Conservation (phyloP, 2,113 vertebrate species). For the Zosterops lateralis region DNA sequence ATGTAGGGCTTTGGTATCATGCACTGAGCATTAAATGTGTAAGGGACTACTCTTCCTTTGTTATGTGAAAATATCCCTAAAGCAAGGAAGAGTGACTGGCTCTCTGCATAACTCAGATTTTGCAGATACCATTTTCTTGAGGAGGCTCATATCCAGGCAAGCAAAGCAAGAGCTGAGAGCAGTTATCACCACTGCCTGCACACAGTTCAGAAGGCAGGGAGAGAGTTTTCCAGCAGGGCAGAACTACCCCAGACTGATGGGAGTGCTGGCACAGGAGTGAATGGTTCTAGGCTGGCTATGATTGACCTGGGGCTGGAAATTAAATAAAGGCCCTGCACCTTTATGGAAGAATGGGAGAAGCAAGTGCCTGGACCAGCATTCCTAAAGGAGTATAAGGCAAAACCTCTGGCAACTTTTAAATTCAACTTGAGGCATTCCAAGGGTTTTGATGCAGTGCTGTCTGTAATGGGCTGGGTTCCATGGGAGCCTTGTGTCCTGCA, state of each 20-base stretch:
- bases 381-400: not conserved
- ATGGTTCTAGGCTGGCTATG: not conserved
- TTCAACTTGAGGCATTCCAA: not conserved
- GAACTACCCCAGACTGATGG: fast-evolving
- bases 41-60: not conserved
- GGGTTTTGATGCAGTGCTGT: not conserved
- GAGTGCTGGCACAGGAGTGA: not conserved
- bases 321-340: not conserved
- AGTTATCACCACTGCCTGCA: not conserved
- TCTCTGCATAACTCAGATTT: not conserved
- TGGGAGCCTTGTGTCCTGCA: fast-evolving
- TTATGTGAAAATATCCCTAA: not conserved
- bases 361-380: not conserved
- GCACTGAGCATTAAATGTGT: not conserved
- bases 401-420: not conserved
- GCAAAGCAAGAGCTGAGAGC: not conserved
- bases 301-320: not conserved
- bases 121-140: not conserved
- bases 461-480: not conserved
- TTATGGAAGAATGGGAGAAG: not conserved
- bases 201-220: fast-evolving
- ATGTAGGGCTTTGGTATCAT: not conserved
- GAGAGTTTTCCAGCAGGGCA: not conserved
- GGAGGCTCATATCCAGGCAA: not conserved
- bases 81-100: not conserved